Percentiles rank a stretch among this genome's conserved stretches.
Conservation (phyloP, 2,113 vertebrate genomes). For the Chionodraco myersi region DNA sequence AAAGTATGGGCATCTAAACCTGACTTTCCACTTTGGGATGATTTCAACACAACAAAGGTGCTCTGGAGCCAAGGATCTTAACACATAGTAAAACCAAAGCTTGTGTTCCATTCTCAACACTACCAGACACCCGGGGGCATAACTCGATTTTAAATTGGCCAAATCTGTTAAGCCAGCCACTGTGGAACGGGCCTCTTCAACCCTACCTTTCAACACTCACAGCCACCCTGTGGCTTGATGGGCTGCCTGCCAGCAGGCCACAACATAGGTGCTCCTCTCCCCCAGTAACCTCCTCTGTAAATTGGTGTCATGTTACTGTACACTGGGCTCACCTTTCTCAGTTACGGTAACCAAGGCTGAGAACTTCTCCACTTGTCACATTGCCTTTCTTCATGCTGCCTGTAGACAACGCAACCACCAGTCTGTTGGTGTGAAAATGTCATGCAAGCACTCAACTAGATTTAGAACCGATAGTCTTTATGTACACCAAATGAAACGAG, state of each 20-base stretch:
- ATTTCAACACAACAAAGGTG: constrained; percentile 28
- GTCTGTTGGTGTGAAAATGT: constrained; percentile 34
- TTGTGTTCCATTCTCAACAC: constrained; percentile 9
- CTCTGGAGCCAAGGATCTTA: constrained; percentile 13
- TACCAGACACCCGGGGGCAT: constrained; percentile 11
- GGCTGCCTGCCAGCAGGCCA: constrained; percentile 62
- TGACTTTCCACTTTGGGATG: constrained; percentile 11
- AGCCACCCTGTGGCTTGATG: constrained; percentile 47
- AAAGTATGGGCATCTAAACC: constrained; percentile 24
- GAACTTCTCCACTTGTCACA: constrained; percentile 67
- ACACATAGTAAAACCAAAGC: constrained; percentile 23
- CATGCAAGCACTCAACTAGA: background rate
- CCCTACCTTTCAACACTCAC: constrained; percentile 62
- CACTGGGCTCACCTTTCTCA: constrained; percentile 68
- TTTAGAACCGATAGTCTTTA: background rate
- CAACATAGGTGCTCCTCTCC: constrained; percentile 69
- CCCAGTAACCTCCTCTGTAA: constrained; percentile 51
- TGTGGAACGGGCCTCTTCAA: constrained; percentile 35
- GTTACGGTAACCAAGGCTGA: constrained; percentile 77
- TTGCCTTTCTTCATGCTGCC: constrained; percentile 7
- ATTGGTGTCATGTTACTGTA: constrained; percentile 59
- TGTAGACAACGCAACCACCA: constrained; percentile 26
- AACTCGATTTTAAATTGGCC: constrained; percentile 47
- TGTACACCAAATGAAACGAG: background rate
- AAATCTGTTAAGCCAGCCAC: constrained; percentile 44